Percentiles rank a stretch among this genome's conserved stretches.
These are phyloP conservation scores for Cavia aperea DNA, from an alignment of 2,113 vertebrate species.

Conservation along the genomic window DNA sequence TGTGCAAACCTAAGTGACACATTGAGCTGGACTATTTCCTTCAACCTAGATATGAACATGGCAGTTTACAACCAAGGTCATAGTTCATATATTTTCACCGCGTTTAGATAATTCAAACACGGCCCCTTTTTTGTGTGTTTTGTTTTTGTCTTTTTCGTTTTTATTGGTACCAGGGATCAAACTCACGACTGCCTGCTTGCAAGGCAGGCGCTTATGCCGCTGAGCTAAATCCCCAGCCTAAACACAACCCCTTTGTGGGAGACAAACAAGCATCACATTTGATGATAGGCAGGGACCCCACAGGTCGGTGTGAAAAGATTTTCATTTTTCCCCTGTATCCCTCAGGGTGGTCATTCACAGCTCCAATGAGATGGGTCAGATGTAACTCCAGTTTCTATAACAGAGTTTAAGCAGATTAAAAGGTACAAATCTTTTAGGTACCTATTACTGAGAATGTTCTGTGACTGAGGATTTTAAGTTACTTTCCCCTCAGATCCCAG, in stretches of 20 bases:
- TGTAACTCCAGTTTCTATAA: background rate
- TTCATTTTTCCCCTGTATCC: background rate
- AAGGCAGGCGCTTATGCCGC: too few relatives aligned
- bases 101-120: background rate
- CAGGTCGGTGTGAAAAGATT: background rate
- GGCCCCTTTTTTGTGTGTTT: background rate
- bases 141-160: too few relatives aligned
- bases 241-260: background rate
- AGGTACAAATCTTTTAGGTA: background rate
- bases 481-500: fast-evolving
- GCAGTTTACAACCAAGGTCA: background rate
- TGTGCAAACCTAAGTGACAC: background rate
- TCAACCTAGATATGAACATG: background rate
- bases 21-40: background rate
- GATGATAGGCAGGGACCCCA: background rate
- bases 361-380: background rate
- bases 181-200: too few relatives aligned
- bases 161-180: too few relatives aligned
- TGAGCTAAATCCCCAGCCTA: too few relatives aligned
- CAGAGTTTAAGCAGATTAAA: background rate
- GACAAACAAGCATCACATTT: background rate
- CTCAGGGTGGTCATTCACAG: background rate
- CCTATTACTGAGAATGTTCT: too few relatives aligned
- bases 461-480: background rate
- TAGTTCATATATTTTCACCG: background rate